Percentiles rank a stretch among this genome's conserved stretches.
These are phyloP conservation scores for Pseudanteris insignis DNA, from an alignment of 2,888 invertebrate species.

Conservation along the genomic window DNA sequence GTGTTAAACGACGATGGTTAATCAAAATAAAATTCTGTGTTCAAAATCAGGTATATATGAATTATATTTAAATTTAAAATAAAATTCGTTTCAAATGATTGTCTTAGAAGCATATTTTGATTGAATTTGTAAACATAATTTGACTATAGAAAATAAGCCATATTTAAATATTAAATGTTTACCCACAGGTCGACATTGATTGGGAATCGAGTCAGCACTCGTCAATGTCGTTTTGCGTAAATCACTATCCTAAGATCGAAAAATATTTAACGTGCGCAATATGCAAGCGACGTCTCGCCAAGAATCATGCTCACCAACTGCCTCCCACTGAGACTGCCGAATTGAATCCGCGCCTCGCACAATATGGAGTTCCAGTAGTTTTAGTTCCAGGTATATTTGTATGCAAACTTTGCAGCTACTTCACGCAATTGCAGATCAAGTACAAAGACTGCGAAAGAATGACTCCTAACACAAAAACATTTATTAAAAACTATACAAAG, in stretches of 20 bases:
- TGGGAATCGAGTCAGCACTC: conserved; percentile 65
- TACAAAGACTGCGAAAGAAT: conserved; percentile 66
- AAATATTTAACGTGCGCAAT: conserved; percentile 81
- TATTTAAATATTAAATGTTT: no score
- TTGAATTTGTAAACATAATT: no score
- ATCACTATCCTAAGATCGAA: conserved; percentile 76
- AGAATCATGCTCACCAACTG: conserved; percentile 78
- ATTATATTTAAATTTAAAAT: not conserved
- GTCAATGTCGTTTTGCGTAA: conserved; percentile 68
- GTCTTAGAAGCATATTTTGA: no score
- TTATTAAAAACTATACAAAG: conserved; percentile 72
- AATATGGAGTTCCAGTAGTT: conserved; percentile 75
- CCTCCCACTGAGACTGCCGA: conserved; percentile 71
- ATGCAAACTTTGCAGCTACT: conserved; percentile 84
- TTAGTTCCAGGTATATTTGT: conserved; percentile 77
- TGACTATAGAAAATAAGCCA: no score
- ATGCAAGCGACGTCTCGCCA: conserved; percentile 79
- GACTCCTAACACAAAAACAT: conserved; percentile 68
- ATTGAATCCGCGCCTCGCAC: conserved; percentile 68
- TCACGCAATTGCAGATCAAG: conserved; percentile 77
- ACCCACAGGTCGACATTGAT: conserved; percentile 63
- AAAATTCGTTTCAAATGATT: no score
- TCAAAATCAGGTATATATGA: conserved; percentile 61
- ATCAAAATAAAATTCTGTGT: conserved; percentile 61
- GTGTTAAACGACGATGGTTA: conserved; percentile 66